phyloP scores from a whole-genome alignment of 2,113 vertebrate genomes.

The Xiphophorus couchianus region DNA sequence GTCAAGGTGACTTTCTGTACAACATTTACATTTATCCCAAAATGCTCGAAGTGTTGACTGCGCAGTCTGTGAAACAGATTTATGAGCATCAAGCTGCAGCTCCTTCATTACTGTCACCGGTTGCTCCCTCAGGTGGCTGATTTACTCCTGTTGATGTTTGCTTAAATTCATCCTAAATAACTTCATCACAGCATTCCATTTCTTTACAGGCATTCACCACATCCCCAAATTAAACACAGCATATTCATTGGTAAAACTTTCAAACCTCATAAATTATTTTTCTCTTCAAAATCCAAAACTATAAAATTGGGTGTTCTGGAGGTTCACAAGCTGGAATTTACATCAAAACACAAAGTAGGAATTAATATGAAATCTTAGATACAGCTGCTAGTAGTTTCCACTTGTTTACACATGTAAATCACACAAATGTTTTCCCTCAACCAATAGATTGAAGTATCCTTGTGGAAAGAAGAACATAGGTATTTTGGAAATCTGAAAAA shows the following conservation, averaged over 20 bases:
- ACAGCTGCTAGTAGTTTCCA: background rate
- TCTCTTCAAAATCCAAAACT: background rate
- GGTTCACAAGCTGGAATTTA: background rate
- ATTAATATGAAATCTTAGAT: background rate
- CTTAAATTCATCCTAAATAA: slow-evolving; percentile 17
- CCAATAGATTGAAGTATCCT: too few relatives aligned
- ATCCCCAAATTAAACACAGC: background rate
- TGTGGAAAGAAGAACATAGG: too few relatives aligned
- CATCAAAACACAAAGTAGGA: background rate
- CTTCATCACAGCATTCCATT: slow-evolving; percentile 29
- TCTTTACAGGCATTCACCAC: background rate
- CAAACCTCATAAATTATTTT: background rate
- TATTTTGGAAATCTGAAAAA: too few relatives aligned
- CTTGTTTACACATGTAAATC: too few relatives aligned
- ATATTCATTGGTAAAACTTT: background rate
- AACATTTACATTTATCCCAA: slow-evolving; percentile 24
- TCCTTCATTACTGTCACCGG: slow-evolving; percentile 20
- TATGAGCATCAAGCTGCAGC: slow-evolving; percentile 14
- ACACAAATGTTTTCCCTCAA: too few relatives aligned
- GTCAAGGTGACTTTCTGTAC: slow-evolving; percentile 9
- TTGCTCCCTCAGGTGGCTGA: slow-evolving; percentile 1
- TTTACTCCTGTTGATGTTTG: slow-evolving; percentile 18
- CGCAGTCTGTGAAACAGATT: slow-evolving; percentile 39
- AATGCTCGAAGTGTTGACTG: background rate
- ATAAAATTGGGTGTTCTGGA: background rate